phyloP scores from a whole-genome alignment of 2,113 vertebrate species.

The Rhinoptilus africanus region DNA sequence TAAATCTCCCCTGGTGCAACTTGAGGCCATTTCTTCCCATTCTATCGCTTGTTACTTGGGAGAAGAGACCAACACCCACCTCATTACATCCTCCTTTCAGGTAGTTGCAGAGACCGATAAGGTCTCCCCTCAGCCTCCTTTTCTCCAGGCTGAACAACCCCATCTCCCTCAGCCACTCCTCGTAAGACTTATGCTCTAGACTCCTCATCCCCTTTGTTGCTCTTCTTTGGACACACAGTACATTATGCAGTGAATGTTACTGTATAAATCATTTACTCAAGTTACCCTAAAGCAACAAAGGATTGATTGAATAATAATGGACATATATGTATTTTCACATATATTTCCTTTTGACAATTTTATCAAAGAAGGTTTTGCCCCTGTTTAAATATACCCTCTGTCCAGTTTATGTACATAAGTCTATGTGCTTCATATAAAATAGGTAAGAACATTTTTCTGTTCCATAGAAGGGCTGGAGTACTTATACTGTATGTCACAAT shows the following conservation, averaged over 20 bases:
- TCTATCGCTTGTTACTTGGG: too few relatives aligned
- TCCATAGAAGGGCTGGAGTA: background rate
- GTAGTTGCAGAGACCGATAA: background rate
- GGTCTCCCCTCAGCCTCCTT: background rate
- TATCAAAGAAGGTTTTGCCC: background rate
- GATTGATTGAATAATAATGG: background rate
- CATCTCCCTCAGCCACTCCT: background rate
- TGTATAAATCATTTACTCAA: background rate
- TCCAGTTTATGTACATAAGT: rapidly evolving
- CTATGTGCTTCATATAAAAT: background rate
- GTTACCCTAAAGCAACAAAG: background rate
- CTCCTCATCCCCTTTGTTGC: background rate
- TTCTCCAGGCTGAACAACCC: background rate
- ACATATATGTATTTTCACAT: background rate
- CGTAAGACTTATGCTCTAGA: background rate
- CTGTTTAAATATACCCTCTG: background rate
- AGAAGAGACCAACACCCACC: background rate
- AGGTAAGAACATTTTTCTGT: background rate
- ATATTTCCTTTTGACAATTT: background rate
- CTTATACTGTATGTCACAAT: background rate
- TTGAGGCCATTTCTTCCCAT: background rate
- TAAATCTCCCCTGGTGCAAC: background rate
- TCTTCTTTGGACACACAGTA: background rate
- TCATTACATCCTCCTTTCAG: background rate
- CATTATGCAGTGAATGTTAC: background rate